Evolutionary conservation across 2,888 invertebrate species (phyloP).

Genomic region (Cheilosia soror): DNA sequence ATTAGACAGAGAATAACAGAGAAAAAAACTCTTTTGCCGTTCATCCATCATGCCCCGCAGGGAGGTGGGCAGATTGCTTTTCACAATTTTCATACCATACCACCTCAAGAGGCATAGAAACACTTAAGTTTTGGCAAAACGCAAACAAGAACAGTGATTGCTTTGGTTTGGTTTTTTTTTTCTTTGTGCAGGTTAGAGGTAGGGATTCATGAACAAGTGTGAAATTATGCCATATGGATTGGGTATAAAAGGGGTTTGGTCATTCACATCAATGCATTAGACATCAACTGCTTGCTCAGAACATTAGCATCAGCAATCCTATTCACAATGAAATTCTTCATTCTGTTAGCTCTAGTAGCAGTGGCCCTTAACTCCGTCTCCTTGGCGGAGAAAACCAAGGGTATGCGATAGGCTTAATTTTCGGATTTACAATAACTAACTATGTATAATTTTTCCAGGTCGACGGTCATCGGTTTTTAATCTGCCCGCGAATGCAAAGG

Average conservation of each 20-base stretch:
- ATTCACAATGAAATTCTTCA: conserved; percentile 50
- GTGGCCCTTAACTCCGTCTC: conserved; percentile 33
- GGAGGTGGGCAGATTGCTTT: conserved; percentile 35
- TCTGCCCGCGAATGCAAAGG: conserved; percentile 74
- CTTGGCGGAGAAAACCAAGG: conserved; percentile 64
- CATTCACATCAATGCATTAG: conserved; percentile 60
- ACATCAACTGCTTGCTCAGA: conserved; percentile 60
- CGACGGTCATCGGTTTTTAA: conserved; percentile 75
- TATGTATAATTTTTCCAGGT: conserved; percentile 34
- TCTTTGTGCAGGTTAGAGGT: neutral
- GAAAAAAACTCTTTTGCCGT: conserved; percentile 28
- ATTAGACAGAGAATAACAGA: conserved; percentile 48
- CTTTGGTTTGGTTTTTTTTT: conserved; percentile 43
- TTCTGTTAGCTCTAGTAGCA: conserved; percentile 43
- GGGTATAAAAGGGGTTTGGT: conserved; percentile 64
- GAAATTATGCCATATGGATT: conserved; percentile 36
- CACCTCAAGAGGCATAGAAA: conserved; percentile 41
- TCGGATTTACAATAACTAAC: conserved; percentile 3
- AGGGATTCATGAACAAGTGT: conserved; percentile 23
- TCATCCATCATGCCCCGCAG: conserved; percentile 55
- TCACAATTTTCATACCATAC: conserved; percentile 55
- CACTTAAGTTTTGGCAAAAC: conserved; percentile 57
- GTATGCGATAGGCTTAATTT: conserved; percentile 56
- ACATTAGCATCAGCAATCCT: conserved; percentile 42
- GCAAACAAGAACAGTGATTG: conserved; percentile 68